A percentile compares a stretch with the other conserved stretches of the same genome.
Evolutionary conservation across 2,113 vertebrate genomes (phyloP).

Genomic region (Campylomormyrus tamandua): DNA sequence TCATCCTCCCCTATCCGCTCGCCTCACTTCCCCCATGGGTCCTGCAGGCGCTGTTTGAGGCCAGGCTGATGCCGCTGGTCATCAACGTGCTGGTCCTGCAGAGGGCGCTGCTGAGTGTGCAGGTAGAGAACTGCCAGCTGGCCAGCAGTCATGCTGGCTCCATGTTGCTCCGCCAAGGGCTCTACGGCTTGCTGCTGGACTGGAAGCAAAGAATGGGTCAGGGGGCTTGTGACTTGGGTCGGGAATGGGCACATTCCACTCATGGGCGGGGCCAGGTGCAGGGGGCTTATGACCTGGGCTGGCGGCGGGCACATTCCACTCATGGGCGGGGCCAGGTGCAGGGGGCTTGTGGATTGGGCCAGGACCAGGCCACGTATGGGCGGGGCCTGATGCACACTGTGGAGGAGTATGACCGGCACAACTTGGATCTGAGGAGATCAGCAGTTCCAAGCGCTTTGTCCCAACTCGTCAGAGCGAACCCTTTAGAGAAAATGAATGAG

Average conservation of each 20-base stretch:
- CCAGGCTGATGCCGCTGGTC: conserved; percentile 61
- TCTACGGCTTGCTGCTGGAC: conserved; percentile 73
- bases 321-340: background rate
- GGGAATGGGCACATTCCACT: background rate
- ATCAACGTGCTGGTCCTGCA: conserved; percentile 67
- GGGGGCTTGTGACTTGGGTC: conserved; percentile 2
- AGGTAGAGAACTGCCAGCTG: conserved; percentile 79
- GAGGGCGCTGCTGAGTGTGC: conserved; percentile 70
- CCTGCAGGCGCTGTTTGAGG: conserved; percentile 48
- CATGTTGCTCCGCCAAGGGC: conserved; percentile 64
- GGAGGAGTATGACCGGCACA: conserved; percentile 73
- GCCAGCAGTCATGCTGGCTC: conserved; percentile 68
- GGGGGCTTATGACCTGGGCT: conserved; percentile 5
- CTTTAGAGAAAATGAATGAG: conserved; percentile 61
- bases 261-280: background rate
- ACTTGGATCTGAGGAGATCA: conserved; percentile 65
- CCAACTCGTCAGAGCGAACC: conserved; percentile 37
- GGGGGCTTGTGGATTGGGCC: conserved; percentile 8
- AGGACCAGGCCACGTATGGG: conserved; percentile 2
- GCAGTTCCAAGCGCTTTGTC: conserved; percentile 49
- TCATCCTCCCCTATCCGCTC: conserved; percentile 35
- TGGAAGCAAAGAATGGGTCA: conserved; percentile 9
- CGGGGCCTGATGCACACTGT: conserved; percentile 38
- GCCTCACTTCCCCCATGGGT: conserved; percentile 63
- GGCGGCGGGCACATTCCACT: background rate